Evolutionary conservation across 2,888 invertebrate species (phyloP).

Genomic region (Dioctria linearis): DNA sequence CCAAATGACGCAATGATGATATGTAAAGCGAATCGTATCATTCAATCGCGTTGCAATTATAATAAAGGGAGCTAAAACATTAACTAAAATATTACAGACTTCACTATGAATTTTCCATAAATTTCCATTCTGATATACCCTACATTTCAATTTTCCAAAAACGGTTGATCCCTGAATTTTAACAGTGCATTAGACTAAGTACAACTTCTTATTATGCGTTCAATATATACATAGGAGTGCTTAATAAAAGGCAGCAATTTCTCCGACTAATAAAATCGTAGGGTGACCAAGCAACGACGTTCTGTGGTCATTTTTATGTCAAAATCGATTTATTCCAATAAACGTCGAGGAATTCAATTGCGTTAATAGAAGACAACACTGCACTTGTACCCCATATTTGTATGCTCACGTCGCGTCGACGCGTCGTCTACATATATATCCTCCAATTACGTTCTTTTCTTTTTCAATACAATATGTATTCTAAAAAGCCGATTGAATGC

Average conservation of each 20-base stretch:
- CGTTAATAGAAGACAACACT: slow-evolving; percentile 34
- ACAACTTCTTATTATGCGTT: slow-evolving; percentile 7
- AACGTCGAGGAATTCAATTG: slow-evolving; percentile 32
- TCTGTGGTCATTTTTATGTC: slow-evolving; percentile 43
- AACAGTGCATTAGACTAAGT: not conserved
- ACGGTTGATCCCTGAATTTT: not conserved
- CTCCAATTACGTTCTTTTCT: not conserved
- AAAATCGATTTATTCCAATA: slow-evolving; percentile 43
- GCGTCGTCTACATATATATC: too few relatives aligned
- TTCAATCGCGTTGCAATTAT: too few relatives aligned
- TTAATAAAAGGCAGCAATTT: slow-evolving; percentile 3
- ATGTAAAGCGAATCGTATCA: too few relatives aligned
- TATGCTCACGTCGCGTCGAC: not conserved
- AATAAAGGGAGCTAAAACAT: too few relatives aligned
- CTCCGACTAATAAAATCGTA: slow-evolving; percentile 23
- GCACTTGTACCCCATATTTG: not conserved
- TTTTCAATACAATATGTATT: not conserved
- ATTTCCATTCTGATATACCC: too few relatives aligned
- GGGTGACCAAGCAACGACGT: slow-evolving; percentile 37
- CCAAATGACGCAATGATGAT: too few relatives aligned
- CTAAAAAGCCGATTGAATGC: not conserved
- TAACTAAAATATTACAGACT: too few relatives aligned
- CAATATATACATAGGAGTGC: not conserved
- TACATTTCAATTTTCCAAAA: not conserved
- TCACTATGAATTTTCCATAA: too few relatives aligned